phyloP scores from a whole-genome alignment of 2,113 vertebrate species.

The Boulengeromyrus knoepffleri region DNA sequence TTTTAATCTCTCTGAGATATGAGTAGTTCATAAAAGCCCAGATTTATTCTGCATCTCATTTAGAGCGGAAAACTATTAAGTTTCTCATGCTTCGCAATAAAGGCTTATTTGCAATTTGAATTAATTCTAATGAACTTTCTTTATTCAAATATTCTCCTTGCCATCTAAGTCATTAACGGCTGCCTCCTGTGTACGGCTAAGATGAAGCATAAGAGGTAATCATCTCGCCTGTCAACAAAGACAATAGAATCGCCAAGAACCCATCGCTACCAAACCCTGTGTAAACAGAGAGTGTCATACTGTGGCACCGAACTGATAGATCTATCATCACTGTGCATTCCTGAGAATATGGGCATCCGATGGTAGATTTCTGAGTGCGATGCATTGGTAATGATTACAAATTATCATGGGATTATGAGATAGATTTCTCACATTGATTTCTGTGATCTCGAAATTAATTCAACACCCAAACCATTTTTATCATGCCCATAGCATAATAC shows the following conservation, averaged over 20 bases:
- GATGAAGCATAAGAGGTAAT: not conserved
- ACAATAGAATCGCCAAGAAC: not conserved
- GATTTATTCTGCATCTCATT: conserved; percentile 13
- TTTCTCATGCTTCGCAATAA: conserved; percentile 10
- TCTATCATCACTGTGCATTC: not conserved
- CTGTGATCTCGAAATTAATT: not conserved
- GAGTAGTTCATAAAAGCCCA: conserved; percentile 14
- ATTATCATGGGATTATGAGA: not conserved
- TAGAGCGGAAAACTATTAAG: conserved; percentile 1
- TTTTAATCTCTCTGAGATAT: not conserved
- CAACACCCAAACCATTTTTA: not conserved
- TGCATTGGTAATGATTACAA: not conserved
- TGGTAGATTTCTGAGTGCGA: not conserved
- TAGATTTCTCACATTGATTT: not conserved
- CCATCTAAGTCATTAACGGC: not conserved
- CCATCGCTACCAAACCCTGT: not conserved
- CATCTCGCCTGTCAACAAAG: not conserved
- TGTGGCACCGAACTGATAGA: not conserved
- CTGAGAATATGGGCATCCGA: not conserved
- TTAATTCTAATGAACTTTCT: conserved; percentile 7
- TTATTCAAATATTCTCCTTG: conserved; percentile 5
- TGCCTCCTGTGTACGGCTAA: conserved; percentile 5
- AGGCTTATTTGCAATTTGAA: conserved; percentile 11
- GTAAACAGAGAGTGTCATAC: not conserved
- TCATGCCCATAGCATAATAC: not conserved